Evolutionary conservation across 2,797 vertebrate species (phyloP), one percentile per base, ranked within the genome.

Genomic region (Chaunax sp.): DNA sequence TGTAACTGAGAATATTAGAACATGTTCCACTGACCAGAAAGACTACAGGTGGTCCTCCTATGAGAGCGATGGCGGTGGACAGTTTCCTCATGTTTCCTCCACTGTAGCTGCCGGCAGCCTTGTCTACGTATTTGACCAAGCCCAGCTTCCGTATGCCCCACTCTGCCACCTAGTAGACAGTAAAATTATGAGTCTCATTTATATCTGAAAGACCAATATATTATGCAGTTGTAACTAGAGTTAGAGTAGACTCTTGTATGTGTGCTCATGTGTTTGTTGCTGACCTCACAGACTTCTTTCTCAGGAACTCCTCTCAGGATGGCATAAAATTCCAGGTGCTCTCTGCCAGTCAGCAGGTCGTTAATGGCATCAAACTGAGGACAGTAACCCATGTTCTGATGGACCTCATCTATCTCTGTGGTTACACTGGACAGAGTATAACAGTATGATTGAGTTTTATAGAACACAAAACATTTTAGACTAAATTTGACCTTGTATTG

Each of bases 371-470:
- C 97, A 4, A 99, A 99, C 91, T 99, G 98, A 28, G 98, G 98
- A 62, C 98, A 99, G 77, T 99, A 98, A 25, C 97, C 98, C 97
- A 99, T 98, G 88, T 97, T 98, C 92, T 96, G 97, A 89, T 99
- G 96, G 11, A 97, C 98, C 86, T 98, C 97, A 0, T 96, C 90
- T 22, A 98, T 99, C 78, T 98, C 92, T 51, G 93, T 93, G 45
- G 93, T 93, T 35, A 99, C 97, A 58, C 97, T 99, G 81, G 9
- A 75, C 50, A 49, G 61, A 61, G 1, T 23, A 55, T 4, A 38
- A 3, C 11, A 35, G 0, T 30, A 78, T 6, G 6, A 38, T 47
- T 50, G 60, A 3, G 3, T 38, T 50, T 20, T 2, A 55, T 8
- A 26, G 6, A 65, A 61, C 16, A 45, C 5, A 33, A 44, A n/a